Base-by-base conservation (phyloP, 2,888 invertebrate genomes). In the Phlogophora meticulosa region DNA sequence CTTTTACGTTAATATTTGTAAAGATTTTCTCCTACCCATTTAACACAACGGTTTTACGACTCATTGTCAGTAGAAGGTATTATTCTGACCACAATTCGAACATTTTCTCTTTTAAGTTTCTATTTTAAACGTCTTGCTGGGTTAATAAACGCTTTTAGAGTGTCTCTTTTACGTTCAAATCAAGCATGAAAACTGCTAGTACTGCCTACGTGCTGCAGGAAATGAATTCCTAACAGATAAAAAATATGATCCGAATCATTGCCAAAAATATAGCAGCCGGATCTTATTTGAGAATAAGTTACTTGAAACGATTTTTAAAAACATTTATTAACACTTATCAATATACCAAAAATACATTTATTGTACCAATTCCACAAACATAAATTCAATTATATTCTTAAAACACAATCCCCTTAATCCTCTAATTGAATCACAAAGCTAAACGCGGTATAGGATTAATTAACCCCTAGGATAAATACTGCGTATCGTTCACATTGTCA, bases 1-100 rank as follows among this genome's bases (percentile, higher is more conserved):
- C 57, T 68, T 78, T 9, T 38, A 64, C 28, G 42, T 67, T 57
- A 72, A 49, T 49, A 53, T 83, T 85, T 82, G 84, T 80, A 78
- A 79, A 82, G 80, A 51, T 78, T 78, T 80, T 72, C 74, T 73
- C 53, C 57, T 72, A 74, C 72, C 77, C 80, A 82, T 85, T 84
- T 81, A 81, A 84, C 78, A 42, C 58, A 62, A 67, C 76, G 58
- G 83, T 84, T 85, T 84, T 83, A 86, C 82, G 83, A 84, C 80
- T 82, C 79, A 89, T 90, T 89, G 86, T 87, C 85, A 81, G 76
- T 65, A 67, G 67, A 80, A 81, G 78, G 81, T 84, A 85, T 86
- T 87, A 85, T 80, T 78, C 80, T 85, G 83, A 84, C 83, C 77
- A 81, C 83, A 86, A 87, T 86, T 83, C 80, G 69, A 83, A 82